These are phyloP conservation scores for Centropus bengalensis DNA, from an alignment of 2,113 vertebrate species.

Conservation along the genomic window DNA sequence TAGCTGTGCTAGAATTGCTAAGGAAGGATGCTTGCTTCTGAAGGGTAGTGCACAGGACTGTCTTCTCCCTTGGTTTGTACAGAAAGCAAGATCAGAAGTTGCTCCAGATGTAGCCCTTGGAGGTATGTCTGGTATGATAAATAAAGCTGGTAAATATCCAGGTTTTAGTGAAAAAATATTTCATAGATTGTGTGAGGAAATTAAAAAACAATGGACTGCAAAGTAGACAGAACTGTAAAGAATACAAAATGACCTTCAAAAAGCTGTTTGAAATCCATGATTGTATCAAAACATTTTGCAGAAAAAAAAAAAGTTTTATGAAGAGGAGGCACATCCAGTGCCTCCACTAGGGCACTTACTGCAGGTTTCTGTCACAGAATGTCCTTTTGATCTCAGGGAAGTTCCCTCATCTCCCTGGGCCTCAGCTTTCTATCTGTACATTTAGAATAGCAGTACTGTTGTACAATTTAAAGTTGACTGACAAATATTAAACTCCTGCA, in stretches of 20 bases:
- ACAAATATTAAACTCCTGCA: constrained; percentile 34
- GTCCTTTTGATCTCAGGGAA: not conserved
- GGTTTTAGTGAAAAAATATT: constrained; percentile 17
- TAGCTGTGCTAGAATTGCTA: constrained; percentile 52
- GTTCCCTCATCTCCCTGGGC: not conserved
- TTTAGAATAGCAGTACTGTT: constrained; percentile 13
- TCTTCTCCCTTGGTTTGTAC: not conserved
- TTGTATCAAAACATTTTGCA: constrained; percentile 1
- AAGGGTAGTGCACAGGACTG: not conserved
- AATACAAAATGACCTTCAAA: constrained; percentile 29
- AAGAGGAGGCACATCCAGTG: not conserved
- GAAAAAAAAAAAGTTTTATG: not conserved
- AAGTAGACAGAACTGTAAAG: constrained; percentile 14
- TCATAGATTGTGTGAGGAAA: not conserved
- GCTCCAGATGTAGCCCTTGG: not conserved
- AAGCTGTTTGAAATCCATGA: not conserved
- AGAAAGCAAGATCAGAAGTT: constrained; percentile 29
- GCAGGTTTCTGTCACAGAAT: constrained; percentile 4
- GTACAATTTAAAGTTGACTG: constrained; percentile 21
- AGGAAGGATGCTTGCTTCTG: constrained; percentile 12
- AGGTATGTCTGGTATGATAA: not conserved
- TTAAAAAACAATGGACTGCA: not conserved
- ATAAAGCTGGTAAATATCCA: not conserved
- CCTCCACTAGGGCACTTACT: not conserved
- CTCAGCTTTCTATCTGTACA: not conserved